A percentile compares a stretch with the other conserved stretches of the same genome.
These are phyloP conservation scores for Clupea harengus DNA, from an alignment of 2,113 vertebrate species.

Conservation along the genomic window DNA sequence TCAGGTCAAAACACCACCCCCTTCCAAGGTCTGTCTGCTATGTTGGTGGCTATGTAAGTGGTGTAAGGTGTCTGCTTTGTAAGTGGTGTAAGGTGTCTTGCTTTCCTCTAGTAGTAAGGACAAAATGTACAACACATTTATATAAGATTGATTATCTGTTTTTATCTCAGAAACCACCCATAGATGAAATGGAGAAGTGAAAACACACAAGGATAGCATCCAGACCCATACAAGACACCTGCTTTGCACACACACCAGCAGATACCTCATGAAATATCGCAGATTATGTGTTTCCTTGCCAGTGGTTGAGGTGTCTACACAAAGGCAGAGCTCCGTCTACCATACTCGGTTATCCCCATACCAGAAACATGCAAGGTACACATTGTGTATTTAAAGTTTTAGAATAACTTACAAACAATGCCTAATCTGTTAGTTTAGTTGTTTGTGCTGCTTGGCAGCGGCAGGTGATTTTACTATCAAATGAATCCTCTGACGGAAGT, in stretches of 20 bases:
- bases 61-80: not conserved
- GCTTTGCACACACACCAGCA: not conserved
- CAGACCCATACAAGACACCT: not conserved
- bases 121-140: not conserved
- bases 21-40: not conserved
- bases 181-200: not conserved
- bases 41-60: no score
- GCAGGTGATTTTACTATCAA: slow-evolving; percentile 40
- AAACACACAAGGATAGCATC: not conserved
- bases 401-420: not conserved
- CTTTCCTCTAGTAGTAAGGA: not conserved
- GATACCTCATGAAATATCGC: not conserved
- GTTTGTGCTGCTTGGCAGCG: slow-evolving; percentile 23
- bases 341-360: not conserved
- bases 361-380: not conserved
- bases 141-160: not conserved
- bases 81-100: not conserved
- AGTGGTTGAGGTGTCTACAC: no score
- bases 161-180: not conserved
- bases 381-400: not conserved
- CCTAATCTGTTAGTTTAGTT: slow-evolving; percentile 8
- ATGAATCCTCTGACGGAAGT: slow-evolving; percentile 26
- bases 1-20: not conserved
- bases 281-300: no score
- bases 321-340: no score